Conservation (phyloP, 2,888 invertebrate species). For the Napeogenes inachia region DNA sequence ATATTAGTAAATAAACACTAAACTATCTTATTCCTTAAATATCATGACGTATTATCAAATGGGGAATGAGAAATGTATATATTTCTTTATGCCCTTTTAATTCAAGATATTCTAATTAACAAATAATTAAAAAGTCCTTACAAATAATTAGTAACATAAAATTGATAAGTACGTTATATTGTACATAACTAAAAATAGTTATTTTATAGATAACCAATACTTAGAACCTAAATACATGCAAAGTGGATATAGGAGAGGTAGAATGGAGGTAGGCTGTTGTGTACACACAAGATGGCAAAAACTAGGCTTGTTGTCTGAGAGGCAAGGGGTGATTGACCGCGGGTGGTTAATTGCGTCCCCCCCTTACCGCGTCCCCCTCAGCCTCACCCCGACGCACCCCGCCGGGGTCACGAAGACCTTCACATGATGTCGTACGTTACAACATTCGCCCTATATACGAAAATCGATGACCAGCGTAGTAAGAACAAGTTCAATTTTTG, state of each 20-base stretch:
- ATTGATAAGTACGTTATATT: too few species aligned
- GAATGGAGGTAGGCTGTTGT: not conserved
- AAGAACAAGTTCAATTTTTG: constrained; percentile 58
- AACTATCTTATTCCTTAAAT: too few species aligned
- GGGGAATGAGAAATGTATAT: too few species aligned
- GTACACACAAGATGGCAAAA: constrained; percentile 17
- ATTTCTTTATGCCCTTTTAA: too few species aligned
- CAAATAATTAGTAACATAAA: too few species aligned
- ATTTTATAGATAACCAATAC: too few species aligned
- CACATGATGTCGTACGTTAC: constrained; percentile 47
- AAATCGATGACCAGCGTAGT: constrained; percentile 59
- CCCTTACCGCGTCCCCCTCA: constrained; percentile 27
- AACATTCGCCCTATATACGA: constrained; percentile 62
- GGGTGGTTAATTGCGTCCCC: constrained; percentile 62
- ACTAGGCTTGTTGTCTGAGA: constrained; percentile 25
- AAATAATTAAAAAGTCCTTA: too few species aligned
- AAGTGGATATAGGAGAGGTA: not conserved
- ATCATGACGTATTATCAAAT: too few species aligned
- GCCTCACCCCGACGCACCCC: constrained; percentile 23
- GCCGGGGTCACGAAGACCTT: constrained; percentile 61
- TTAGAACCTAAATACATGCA: too few species aligned
- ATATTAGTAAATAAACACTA: too few species aligned
- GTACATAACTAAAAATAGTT: too few species aligned
- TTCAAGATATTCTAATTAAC: too few species aligned
- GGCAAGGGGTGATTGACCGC: constrained; percentile 62